These are phyloP conservation scores for Coilia nasus DNA, from an alignment of 2,797 vertebrate species.

Conservation along the genomic window DNA sequence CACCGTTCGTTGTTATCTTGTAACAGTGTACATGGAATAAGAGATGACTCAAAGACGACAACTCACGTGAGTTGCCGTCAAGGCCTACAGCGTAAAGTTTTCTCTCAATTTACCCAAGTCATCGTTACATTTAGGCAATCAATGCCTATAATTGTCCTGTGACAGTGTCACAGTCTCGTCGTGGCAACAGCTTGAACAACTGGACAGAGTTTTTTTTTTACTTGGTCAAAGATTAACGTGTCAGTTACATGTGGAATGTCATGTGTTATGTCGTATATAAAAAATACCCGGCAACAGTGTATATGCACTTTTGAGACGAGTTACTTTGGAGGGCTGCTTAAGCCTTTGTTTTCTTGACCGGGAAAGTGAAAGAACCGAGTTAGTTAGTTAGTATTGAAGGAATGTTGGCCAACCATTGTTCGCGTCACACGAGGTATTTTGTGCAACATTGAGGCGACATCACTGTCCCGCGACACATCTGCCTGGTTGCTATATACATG, in stretches of 20 bases:
- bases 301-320: not conserved
- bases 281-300: not conserved
- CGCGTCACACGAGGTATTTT: not conserved
- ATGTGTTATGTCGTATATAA: not conserved
- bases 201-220: not conserved
- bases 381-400: not conserved
- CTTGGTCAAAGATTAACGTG: not conserved
- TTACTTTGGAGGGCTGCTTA: not conserved
- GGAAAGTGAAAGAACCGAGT: not conserved
- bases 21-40: not conserved
- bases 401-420: not conserved
- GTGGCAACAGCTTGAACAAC: not conserved
- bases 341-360: not conserved
- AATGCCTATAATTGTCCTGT: not conserved
- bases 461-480: not conserved
- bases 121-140: not conserved
- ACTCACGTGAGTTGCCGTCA: not conserved
- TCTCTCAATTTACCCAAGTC: not conserved
- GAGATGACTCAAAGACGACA: not conserved
- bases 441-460: not conserved
- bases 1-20: slow-evolving; percentile 30
- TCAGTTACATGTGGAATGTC: not conserved
- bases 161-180: not conserved
- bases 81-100: not conserved
- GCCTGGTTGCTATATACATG: not conserved